phyloP scores from a whole-genome alignment of 2,113 vertebrate species.

The Ochotona curzoniae region DNA sequence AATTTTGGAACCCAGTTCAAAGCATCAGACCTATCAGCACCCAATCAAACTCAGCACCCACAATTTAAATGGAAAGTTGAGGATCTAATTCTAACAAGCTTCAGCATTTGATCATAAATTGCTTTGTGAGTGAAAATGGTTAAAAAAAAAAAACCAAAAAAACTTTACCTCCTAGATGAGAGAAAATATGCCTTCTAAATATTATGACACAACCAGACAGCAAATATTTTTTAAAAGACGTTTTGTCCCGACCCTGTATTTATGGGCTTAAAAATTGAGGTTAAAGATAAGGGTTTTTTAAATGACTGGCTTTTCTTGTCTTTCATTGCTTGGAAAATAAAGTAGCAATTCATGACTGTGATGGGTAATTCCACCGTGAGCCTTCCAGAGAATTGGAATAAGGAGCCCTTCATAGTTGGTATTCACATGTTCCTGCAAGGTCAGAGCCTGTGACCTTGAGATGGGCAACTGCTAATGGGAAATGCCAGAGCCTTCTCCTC shows the following conservation, averaged over 20 bases:
- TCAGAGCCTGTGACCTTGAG: constrained; percentile 48
- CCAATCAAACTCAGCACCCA: constrained; percentile 17
- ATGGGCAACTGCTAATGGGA: constrained; percentile 68
- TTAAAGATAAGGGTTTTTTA: constrained; percentile 63
- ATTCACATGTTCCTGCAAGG: constrained; percentile 46
- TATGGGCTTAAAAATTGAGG: constrained; percentile 74
- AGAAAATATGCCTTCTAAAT: constrained; percentile 69
- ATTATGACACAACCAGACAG: constrained; percentile 59
- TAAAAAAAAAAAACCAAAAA: not conserved
- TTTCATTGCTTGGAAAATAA: constrained; percentile 75
- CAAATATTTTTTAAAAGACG: constrained; percentile 60
- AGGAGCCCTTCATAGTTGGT: constrained; percentile 43
- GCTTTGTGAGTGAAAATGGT: constrained; percentile 4
- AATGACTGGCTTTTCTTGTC: constrained; percentile 70
- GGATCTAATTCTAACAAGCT: constrained; percentile 48
- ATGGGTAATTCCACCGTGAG: constrained; percentile 56
- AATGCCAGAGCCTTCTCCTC: constrained; percentile 42
- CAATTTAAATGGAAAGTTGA: constrained; percentile 54
- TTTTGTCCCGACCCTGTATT: constrained; percentile 61
- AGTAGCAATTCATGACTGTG: constrained; percentile 71
- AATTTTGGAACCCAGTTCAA: constrained; percentile 43
- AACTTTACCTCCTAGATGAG: constrained; percentile 49
- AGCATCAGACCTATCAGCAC: constrained; percentile 12
- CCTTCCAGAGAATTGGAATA: constrained; percentile 52
- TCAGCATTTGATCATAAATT: constrained; percentile 53